These are phyloP conservation scores for Meda fulgida DNA, from an alignment of 2,797 vertebrate species.

Conservation along the genomic window DNA sequence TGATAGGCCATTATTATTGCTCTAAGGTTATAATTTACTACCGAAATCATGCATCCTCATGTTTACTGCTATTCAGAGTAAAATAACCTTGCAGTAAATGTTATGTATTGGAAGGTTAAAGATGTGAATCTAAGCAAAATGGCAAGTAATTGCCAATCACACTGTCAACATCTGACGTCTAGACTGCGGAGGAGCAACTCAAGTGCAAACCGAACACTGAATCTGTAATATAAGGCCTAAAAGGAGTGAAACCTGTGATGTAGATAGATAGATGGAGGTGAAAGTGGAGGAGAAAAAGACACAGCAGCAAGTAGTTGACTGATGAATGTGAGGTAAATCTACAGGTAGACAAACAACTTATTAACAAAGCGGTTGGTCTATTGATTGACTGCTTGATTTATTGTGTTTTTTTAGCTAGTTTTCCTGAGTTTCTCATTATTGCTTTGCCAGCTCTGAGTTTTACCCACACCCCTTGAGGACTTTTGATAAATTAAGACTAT, in stretches of 20 bases:
- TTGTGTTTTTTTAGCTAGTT: not conserved
- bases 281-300: constrained; percentile 14
- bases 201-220: constrained; percentile 31
- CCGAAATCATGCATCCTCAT: constrained; percentile 29
- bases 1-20: not conserved
- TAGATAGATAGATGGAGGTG: not conserved
- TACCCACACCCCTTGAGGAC: not conserved
- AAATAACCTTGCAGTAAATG: constrained; percentile 45
- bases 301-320: not conserved
- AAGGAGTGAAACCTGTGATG: not conserved
- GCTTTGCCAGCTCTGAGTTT: constrained; percentile 21
- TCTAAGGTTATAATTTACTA: constrained; percentile 41
- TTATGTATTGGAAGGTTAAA: constrained; percentile 30
- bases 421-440: constrained; percentile 36
- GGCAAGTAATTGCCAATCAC: constrained; percentile 55
- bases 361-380: constrained; percentile 36
- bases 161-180: constrained; percentile 49
- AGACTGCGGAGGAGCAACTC: constrained; percentile 15
- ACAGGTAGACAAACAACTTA: constrained; percentile 48
- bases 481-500: constrained; percentile 30
- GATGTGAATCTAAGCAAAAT: constrained; percentile 52
- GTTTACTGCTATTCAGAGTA: constrained; percentile 38
- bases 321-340: constrained; percentile 45
- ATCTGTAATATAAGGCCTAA: constrained; percentile 24
- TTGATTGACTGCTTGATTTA: constrained; percentile 32